Evolutionary conservation across 1,140 invertebrate genomes (phyloP), one percentile per base, ranked within the genome.

Genomic region (Halesus radiatus): DNA sequence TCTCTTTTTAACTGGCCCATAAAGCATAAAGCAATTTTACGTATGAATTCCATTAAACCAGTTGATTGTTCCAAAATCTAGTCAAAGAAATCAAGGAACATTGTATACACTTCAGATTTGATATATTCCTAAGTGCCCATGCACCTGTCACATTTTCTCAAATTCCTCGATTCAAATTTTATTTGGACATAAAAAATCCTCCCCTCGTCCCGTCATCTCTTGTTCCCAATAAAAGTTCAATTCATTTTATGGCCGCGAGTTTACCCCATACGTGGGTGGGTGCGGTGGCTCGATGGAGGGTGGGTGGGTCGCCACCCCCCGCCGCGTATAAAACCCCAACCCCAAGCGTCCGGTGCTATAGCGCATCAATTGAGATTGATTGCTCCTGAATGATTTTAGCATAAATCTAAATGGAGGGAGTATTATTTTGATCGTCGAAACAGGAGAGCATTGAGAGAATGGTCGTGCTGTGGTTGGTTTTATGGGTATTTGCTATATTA

Each of bases 381-480:
- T 76, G 78, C 78, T 78, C 81, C 81, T 78, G 78, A 83, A 83
- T 83, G 81, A 83, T 83, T 83, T 83, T 78, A 83, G 81, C 81
- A 83, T 83, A 83, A 83, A 83, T 83, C 78, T 83, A 83, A 83
- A 80, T 66, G 81, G 68, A 23, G 18, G 76, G 62, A 66, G 76
- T 58, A 83, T 80, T 83, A 83, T 80, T 80, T 73, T 77, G 68
- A 72, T 72, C 68, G 68, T 8, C 3, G 54, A 29, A 45, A 54
- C 72, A 66, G 62, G 62, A 29, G 23, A 22, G 62, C 1, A 66
- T 66, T 66, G 62, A 66, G 29, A 15, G 8, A 45, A 45, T 3
- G 37, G 10, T 45, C 13, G 37, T 45, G 37, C 7, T 45, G 1
- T 10, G 37, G 10, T 45, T 45, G 37, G 8, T 45, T 10, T 10